phyloP scores from a whole-genome alignment of 2,888 invertebrate genomes.

The Hartigia nigra region DNA sequence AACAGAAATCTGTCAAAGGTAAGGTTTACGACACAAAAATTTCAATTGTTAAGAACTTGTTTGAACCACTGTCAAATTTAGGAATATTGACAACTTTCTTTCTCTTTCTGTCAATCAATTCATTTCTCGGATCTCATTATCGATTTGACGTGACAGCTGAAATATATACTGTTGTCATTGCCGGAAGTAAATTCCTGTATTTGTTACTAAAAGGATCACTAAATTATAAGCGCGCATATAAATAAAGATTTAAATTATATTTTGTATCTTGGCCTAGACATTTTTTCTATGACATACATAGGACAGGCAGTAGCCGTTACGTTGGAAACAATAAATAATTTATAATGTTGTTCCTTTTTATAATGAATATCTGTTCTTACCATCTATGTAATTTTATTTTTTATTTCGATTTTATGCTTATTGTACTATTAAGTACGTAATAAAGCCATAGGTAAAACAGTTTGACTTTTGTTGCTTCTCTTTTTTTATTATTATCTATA shows the following conservation, averaged over 20 bases:
- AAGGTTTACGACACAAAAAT: constrained; percentile 18
- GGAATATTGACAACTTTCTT: constrained; percentile 4
- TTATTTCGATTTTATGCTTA: background rate
- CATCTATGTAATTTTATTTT: background rate
- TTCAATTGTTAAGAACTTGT: constrained; percentile 1
- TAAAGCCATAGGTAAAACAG: background rate
- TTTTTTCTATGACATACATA: background rate
- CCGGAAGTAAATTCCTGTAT: background rate
- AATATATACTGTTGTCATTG: background rate
- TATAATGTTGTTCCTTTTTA: background rate
- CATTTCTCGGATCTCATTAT: background rate
- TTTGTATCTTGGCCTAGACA: background rate
- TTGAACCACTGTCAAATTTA: background rate
- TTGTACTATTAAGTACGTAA: background rate
- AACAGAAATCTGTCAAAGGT: constrained; percentile 54
- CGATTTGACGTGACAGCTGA: background rate
- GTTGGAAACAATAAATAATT: background rate
- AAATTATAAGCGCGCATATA: background rate
- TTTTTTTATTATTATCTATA: background rate
- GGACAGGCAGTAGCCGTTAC: background rate
- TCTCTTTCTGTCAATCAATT: background rate
- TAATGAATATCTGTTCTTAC: background rate
- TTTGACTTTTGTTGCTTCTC: background rate
- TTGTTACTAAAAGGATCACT: background rate
- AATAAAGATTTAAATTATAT: background rate